Base-by-base conservation (phyloP, 2,797 vertebrate genomes). In the Sebastolobus altivelis region DNA sequence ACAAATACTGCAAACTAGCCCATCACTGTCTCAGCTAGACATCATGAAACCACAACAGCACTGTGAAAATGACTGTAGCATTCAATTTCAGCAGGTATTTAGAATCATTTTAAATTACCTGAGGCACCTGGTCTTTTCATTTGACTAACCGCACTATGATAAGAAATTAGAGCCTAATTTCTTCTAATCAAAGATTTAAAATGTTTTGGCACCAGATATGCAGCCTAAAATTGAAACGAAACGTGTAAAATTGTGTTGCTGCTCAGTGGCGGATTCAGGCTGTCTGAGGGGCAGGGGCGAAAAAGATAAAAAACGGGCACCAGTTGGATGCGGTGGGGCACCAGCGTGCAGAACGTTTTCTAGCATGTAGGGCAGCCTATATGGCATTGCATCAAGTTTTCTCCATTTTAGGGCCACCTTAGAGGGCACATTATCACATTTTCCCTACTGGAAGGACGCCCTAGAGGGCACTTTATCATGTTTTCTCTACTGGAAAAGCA, bases 81-180 rank as follows among this genome's bases (percentile, higher is more conserved):
- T 65, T 67, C 37, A 46, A 4, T 55, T 65, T 27, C 37, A 61
- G 54, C 46, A 63, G 52, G 16, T 72, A 65, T 43, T 56, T 12
- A n/a, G n/a, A 65, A 22, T 69, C 3, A 43, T 65, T 87, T 31
- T 60, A 27, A 62, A 82, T 63, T 52, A 73, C 25, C 8, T 40
- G 31, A 74, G 56, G 4, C 49, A 18, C 46, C 63, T 56, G 60
- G 7, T 69, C 33, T 79, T 79, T 75, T 75, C 63, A 80, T 74
- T 58, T 37, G 33, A 49, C 43, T 61, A 54, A 67, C 54, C 60
- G 56, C 52, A 66, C 6, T 54, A 27, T 55, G 14, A 68, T 55
- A 37, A 55, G 12, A 84, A 80, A 79, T 69, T 10, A 38, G n/a
- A 40, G 69, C 22, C 68, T 72, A 14, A 62, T 72, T 62, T 75